Evolutionary conservation across 2,797 vertebrate species (phyloP).

Genomic region (Arremon brunneinucha): DNA sequence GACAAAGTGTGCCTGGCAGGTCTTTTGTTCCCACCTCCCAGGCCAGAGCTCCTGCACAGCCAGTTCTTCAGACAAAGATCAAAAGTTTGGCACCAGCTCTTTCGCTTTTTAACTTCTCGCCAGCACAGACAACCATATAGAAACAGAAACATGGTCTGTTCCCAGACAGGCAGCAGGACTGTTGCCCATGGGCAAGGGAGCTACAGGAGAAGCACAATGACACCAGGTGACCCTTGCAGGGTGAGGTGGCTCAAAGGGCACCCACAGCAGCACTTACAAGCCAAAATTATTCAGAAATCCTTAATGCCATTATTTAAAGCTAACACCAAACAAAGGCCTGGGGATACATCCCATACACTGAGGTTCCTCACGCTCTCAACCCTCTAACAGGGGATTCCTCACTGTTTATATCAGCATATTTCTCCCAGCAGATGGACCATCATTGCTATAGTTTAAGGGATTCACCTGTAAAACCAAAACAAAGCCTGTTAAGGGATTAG

Average conservation of each 20-base stretch:
- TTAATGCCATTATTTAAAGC: neutral
- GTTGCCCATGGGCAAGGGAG: neutral
- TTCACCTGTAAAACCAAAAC: slow-evolving; percentile 6
- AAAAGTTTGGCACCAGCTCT: neutral
- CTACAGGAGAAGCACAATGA: neutral
- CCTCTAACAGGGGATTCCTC: neutral
- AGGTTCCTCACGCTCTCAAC: neutral
- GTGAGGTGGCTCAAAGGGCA: neutral
- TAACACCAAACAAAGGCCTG: neutral
- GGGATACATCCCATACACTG: neutral
- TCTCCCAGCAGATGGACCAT: neutral
- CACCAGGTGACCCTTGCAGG: neutral
- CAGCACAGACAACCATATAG: neutral
- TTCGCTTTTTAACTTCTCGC: neutral
- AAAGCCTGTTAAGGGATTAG: neutral
- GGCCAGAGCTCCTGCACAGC: neutral
- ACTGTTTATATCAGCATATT: neutral
- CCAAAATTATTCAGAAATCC: neutral
- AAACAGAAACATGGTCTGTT: neutral
- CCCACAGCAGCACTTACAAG: neutral
- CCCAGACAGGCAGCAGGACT: neutral
- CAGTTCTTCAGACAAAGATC: neutral
- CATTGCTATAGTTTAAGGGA: neutral
- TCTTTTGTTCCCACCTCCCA: neutral
- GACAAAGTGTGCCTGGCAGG: neutral